These are phyloP conservation scores for Diaprepes abbreviatus DNA, from an alignment of 2,888 invertebrate species.

Conservation along the genomic window DNA sequence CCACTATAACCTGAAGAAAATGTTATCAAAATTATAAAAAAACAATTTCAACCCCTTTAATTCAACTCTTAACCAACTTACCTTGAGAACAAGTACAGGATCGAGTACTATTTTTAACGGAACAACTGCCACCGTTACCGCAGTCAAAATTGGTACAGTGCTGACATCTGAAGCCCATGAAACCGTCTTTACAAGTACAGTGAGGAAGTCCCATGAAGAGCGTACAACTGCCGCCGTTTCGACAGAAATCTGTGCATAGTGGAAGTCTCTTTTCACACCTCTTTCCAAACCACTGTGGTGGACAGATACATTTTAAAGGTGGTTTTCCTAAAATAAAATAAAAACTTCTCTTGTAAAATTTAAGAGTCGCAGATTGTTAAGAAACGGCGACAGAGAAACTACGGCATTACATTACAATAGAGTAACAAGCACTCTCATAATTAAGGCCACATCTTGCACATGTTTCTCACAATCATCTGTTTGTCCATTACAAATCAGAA, in stretches of 20 bases:
- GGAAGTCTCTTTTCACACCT: constrained; percentile 74
- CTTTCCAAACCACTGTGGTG: constrained; percentile 74
- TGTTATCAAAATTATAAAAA: neutral
- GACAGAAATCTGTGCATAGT: constrained; percentile 71
- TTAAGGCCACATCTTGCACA: too few relatives aligned
- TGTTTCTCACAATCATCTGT: too few relatives aligned
- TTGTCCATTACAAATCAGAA: too few relatives aligned
- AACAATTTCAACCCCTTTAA: too few relatives aligned
- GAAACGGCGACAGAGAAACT: too few relatives aligned
- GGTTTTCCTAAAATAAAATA: constrained; percentile 42
- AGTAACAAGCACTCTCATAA: too few relatives aligned
- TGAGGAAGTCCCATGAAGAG: constrained; percentile 59
- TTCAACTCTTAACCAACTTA: too few relatives aligned
- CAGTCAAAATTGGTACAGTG: constrained; percentile 73
- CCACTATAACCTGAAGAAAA: constrained; percentile 71
- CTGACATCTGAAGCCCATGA: constrained; percentile 70
- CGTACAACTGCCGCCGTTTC: constrained; percentile 74
- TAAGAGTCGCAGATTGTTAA: too few relatives aligned
- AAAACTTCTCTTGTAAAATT: too few relatives aligned
- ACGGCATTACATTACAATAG: too few relatives aligned
- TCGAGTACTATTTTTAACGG: constrained; percentile 65
- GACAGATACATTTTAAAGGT: constrained; percentile 72
- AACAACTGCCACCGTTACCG: constrained; percentile 75
- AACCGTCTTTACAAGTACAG: constrained; percentile 68
- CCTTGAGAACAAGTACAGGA: constrained; percentile 64